Evolutionary conservation across 2,797 vertebrate species (phyloP), one percentile per base, ranked within the genome.

Genomic region (Sparus aurata): DNA sequence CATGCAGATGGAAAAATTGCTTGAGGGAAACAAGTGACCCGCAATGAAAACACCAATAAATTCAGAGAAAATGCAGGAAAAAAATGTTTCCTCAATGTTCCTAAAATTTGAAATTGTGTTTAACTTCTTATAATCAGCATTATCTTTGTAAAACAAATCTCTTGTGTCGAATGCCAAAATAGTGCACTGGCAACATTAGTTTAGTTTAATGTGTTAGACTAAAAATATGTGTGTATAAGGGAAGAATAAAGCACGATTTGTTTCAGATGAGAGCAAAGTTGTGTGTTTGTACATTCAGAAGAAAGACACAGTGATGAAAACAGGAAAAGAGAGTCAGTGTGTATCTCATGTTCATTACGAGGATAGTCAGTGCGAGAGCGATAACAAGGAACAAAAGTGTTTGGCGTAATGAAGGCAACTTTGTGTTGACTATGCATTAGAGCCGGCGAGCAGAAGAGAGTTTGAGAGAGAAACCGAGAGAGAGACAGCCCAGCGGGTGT

Each of bases 301-400:
- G 16, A 70, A 68, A 77, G 15, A 78, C 16, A 27, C 10, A 60
- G 47, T 30, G 69, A 70, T 65, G 49, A 70, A 76, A 59, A 49
- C 30, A 64, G 57, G 43, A 75, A 77, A 78, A 82, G 18, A 63
- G 69, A 76, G 30, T 62, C 16, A 20, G 61, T 74, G 61, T 61
- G 65, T 30, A 9, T 63, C 18, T 55, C 22, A 12, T 74, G 63
- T 76, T 30, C 71, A 43, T 60, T 60, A 1, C 11, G 65, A 82
- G 47, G 60, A 69, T 38, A 50, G 45, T 22, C 55, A 67, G 75
- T 12, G 72, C 38, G 8, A 58, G 43, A 72, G 45, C 41, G 60
- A 79, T 17, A 77, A 87, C 73, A 89, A 84, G 77, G 64, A 84
- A 47, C 50, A 18, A 57, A 57, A 72, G 85, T 85, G 87, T 87